These are phyloP conservation scores for Erynnis tages DNA, from an alignment of 2,888 invertebrate genomes.

Conservation along the genomic window DNA sequence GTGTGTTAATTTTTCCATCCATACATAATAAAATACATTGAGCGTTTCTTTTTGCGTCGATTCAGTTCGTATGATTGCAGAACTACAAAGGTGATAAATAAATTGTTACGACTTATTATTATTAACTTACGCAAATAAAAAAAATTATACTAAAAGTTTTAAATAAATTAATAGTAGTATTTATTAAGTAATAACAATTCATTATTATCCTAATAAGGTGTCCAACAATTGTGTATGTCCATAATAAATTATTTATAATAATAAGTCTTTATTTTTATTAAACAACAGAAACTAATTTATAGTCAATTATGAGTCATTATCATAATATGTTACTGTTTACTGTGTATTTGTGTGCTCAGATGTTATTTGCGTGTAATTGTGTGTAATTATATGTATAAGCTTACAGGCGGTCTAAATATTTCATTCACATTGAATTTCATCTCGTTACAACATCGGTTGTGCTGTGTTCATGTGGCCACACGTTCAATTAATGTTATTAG, in stretches of 20 bases:
- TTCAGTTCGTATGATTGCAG: too few relatives aligned
- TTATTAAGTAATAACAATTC: too few relatives aligned
- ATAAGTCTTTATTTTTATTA: too few relatives aligned
- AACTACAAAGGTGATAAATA: too few relatives aligned
- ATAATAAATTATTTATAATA: neutral
- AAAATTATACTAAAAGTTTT: too few relatives aligned
- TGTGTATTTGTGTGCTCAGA: slow-evolving; percentile 1
- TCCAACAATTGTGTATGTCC: neutral
- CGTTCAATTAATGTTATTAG: slow-evolving; percentile 55
- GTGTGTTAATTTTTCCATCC: too few relatives aligned
- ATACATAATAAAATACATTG: too few relatives aligned
- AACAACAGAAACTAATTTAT: too few relatives aligned
- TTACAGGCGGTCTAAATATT: slow-evolving; percentile 19
- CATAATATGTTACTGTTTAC: neutral
- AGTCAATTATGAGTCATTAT: slow-evolving; percentile 11
- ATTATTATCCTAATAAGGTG: neutral
- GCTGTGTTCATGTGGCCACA: slow-evolving; percentile 39
- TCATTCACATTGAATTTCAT: slow-evolving; percentile 22
- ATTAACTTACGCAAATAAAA: too few relatives aligned
- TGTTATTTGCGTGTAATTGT: slow-evolving; percentile 21
- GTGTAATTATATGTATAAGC: slow-evolving; percentile 22
- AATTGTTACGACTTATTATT: too few relatives aligned
- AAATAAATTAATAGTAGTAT: too few relatives aligned
- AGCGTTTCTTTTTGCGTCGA: too few relatives aligned
- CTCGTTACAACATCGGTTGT: slow-evolving; percentile 24